phyloP scores from a whole-genome alignment of 1,140 invertebrate species.

The Trichomalopsis sarcophagae region DNA sequence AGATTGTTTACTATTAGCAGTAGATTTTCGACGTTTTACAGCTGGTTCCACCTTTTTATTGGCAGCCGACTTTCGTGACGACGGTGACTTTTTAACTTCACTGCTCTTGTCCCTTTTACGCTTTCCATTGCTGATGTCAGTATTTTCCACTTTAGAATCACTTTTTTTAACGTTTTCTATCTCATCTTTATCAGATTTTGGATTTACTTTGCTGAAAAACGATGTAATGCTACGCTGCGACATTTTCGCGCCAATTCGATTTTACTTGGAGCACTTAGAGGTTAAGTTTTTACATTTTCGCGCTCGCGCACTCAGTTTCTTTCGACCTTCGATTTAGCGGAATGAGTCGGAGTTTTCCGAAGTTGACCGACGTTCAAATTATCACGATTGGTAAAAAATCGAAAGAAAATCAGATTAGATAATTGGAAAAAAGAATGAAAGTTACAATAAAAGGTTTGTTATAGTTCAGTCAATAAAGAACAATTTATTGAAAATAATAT shows the following conservation, averaged over 20 bases:
- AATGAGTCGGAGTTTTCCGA: not conserved
- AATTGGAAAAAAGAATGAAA: not conserved
- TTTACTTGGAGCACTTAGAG: conserved; percentile 16
- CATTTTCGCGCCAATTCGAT: conserved; percentile 56
- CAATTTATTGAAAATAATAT: conserved; percentile 51
- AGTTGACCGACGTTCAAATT: not conserved
- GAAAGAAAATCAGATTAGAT: not conserved
- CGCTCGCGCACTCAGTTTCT: not conserved
- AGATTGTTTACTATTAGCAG: conserved; percentile 19
- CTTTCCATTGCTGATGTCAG: not conserved
- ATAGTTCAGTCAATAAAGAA: conserved; percentile 45
- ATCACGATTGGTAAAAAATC: too few species aligned
- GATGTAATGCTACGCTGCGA: conserved; percentile 66
- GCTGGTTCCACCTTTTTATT: not conserved
- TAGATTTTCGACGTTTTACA: conserved; percentile 25
- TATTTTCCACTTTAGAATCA: not conserved
- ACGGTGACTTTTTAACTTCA: conserved; percentile 22
- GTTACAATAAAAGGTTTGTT: not conserved
- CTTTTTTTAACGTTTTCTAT: not conserved
- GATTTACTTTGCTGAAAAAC: conserved; percentile 56
- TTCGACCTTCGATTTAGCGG: not conserved
- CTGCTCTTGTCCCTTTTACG: conserved; percentile 27
- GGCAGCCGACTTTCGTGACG: not conserved
- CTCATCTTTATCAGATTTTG: conserved; percentile 33
- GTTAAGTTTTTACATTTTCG: conserved; percentile 12